Evolutionary conservation across 2,888 invertebrate genomes (phyloP), one percentile per base, ranked within the genome.

Genomic region (Camponotus fellah): DNA sequence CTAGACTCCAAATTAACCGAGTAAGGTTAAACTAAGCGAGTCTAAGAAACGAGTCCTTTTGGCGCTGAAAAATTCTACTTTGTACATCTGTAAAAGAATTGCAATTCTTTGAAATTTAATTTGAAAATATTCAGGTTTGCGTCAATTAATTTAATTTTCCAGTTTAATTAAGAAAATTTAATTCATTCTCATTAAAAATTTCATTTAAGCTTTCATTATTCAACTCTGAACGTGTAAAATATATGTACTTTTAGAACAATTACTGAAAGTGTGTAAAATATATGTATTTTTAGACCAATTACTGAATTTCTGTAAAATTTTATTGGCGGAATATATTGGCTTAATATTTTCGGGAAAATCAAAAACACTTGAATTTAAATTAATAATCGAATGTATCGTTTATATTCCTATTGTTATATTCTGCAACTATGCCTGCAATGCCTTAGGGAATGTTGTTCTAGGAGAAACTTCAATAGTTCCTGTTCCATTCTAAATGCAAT

Each of bases 401-500:
- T 46, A 40, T 12, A 40, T 32, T 37, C 26, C 14, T 62, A 58
- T 60, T 60, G n/a, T 62, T 64, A 21, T 77, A 26, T 32, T 77
- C 21, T 43, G 0, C 8, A 76, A 75, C 37, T 69, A 69, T 69
- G 32, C 69, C 32, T 43, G 12, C 12, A 65, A 9, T 37, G 32
- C 43, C 12, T 56, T 32, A 58, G 21, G 2, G 17, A 77, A 68
- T 26, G 32, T 68, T 77, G 40, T 53, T 56, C 12, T 26, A 43
- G n/a, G 5, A 60, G 68, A 43, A 77, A 43, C 32, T 77, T 69
- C 14, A 26, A 77, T 9, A 68, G 21, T 21, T 34, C 17, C 66
- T 21, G 46, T 64, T 12, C 53, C 1, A 76, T 76, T 76, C 76
- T 49, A 76, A 76, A 76, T 76, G 40, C 68, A 76, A 76, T 66